Conservation (phyloP, 2,888 invertebrate genomes). For the Microctonus aethiopoides region DNA sequence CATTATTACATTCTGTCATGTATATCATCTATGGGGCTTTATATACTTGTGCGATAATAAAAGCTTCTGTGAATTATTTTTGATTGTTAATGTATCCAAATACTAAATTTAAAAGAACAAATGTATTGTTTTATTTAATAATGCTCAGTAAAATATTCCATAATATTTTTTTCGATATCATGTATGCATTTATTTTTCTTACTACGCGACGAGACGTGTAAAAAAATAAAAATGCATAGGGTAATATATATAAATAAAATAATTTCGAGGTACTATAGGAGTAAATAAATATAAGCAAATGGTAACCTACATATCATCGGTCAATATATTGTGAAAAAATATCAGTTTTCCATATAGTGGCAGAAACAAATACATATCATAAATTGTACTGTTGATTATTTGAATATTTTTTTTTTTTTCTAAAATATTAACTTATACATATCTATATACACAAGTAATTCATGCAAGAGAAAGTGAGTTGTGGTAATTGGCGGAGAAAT, state of each 20-base stretch:
- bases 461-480: not conserved
- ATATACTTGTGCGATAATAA: too few relatives aligned
- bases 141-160: too few relatives aligned
- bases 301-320: conserved; percentile 61
- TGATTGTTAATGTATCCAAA: not conserved
- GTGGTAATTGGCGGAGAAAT: conserved; percentile 14
- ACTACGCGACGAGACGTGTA: too few relatives aligned
- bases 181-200: too few relatives aligned
- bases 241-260: not conserved
- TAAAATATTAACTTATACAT: not conserved
- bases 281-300: conserved; percentile 12
- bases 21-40: too few relatives aligned
- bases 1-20: not conserved
- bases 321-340: conserved; percentile 16
- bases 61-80: too few relatives aligned
- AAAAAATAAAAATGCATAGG: not conserved
- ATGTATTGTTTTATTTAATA: too few relatives aligned
- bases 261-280: conserved; percentile 11
- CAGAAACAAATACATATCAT: conserved; percentile 63
- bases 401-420: conserved; percentile 4
- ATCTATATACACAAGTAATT: not conserved
- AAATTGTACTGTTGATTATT: conserved; percentile 52
- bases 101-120: not conserved
- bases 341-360: conserved; percentile 48
- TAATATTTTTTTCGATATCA: too few relatives aligned